A percentile compares a stretch with the other conserved stretches of the same genome.
Conservation (phyloP, 2,113 vertebrate genomes). For the Zosterops pallidus region DNA sequence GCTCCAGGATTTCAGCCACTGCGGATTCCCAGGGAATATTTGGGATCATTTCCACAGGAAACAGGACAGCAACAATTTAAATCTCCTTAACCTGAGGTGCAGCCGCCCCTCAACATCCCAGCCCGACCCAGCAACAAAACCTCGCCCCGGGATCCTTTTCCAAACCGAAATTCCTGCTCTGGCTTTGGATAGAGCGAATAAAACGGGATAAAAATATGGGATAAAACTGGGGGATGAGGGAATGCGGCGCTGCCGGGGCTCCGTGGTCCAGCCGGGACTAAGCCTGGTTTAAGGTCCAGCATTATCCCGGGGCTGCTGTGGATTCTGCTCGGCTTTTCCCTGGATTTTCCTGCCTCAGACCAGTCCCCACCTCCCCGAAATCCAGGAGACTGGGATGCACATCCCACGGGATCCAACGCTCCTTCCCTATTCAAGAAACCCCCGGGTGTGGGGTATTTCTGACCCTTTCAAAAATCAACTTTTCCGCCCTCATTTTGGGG, state of each 20-base stretch:
- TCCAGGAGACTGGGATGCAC: accelerated
- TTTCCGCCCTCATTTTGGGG: neutral
- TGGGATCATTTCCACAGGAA: accelerated
- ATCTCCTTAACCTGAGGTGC: neutral
- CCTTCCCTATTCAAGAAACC: neutral
- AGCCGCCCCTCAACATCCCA: neutral
- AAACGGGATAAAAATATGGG: neutral
- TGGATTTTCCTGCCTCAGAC: neutral
- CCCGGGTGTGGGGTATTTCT: neutral
- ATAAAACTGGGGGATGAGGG: accelerated
- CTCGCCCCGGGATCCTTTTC: accelerated
- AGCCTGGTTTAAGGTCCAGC: neutral
- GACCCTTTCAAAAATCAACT: neutral
- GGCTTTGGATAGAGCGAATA: neutral
- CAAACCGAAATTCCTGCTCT: neutral
- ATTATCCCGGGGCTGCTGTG: accelerated
- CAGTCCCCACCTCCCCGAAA: accelerated
- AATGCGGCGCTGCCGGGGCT: accelerated
- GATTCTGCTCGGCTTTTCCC: accelerated
- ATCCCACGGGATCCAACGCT: neutral
- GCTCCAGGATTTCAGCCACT: accelerated
- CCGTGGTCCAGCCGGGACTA: accelerated
- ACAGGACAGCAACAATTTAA: accelerated
- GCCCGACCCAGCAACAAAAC: neutral
- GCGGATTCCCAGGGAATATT: neutral